Base-by-base conservation (phyloP, 2,797 vertebrate genomes). In the Crenichthys baileyi region DNA sequence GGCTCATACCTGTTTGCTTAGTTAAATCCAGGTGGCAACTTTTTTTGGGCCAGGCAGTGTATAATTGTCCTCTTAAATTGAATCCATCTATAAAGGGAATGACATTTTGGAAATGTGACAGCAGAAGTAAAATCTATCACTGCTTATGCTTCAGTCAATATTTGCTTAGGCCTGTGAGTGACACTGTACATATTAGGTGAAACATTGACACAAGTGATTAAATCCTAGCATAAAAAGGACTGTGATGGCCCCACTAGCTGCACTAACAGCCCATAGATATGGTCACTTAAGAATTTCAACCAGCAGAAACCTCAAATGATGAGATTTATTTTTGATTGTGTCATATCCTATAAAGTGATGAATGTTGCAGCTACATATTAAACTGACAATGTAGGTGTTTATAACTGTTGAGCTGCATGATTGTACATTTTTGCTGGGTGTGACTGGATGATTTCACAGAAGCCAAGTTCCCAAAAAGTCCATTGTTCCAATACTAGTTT, bases 81-180 rank as follows among this genome's bases (percentile, higher is more conserved):
- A 20, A 63, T 8, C n/a, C n/a, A n/a, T n/a, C n/a, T n/a, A n/a
- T n/a, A 41, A 31, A 5, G 16, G 39, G 65, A 67, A 67, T 39
- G 65, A 20, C 12, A 12, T 41, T 41, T 67, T 67, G 4, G 22
- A 67, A 44, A 13, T 67, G 5, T 12, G 39, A 67, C 5, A 39
- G 41, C 36, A 67, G 39, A 67, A 67, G 36, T 41, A 12, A 67
- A 61, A 61, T 16, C 55, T 8, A 56, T 39, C 29, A 65, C 36
- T 39, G 50, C 13, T 73, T 16, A 50, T 15, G n/a, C 29, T 29
- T 56, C 78, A 73, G 61, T 72, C 26, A 75, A 72, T 79, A 72
- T 85, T 88, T 83, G 53, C 78, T 83, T 79, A 75, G 73, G 73
- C 58, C 63, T 46, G 39, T 58, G 53, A n/a, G 50, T 72, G 50